These are phyloP conservation scores for Syngnathus rostellatus DNA, from an alignment of 2,797 vertebrate species.

Conservation along the genomic window DNA sequence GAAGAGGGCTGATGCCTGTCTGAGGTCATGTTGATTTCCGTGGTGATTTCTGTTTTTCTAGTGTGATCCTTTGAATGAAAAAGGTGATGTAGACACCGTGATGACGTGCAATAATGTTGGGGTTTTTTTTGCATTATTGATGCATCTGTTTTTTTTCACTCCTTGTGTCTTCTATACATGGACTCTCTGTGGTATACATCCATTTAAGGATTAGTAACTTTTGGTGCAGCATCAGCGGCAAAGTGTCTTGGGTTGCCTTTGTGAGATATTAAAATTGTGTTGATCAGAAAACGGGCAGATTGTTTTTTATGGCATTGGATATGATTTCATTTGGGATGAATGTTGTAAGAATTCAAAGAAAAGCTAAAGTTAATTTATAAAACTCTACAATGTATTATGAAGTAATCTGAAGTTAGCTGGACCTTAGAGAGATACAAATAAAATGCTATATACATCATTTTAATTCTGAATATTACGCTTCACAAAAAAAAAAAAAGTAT, in stretches of 20 bases:
- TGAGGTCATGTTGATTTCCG: slow-evolving; percentile 26
- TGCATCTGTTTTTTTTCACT: neutral
- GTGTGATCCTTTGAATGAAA: slow-evolving; percentile 11
- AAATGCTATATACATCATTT: too few relatives aligned
- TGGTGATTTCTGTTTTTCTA: slow-evolving; percentile 13
- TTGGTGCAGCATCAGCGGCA: too few relatives aligned
- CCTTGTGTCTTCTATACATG: neutral
- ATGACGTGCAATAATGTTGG: neutral
- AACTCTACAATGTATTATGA: too few relatives aligned
- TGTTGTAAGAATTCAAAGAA: too few relatives aligned
- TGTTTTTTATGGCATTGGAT: too few relatives aligned
- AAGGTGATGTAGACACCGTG: neutral
- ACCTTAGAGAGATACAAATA: too few relatives aligned
- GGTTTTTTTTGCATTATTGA: neutral
- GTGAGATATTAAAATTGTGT: too few relatives aligned
- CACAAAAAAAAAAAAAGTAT: neutral
- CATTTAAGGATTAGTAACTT: neutral
- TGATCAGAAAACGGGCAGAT: too few relatives aligned
- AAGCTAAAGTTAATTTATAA: too few relatives aligned
- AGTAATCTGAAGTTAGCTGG: too few relatives aligned
- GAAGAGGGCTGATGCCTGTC: slow-evolving; percentile 30
- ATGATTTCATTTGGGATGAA: too few relatives aligned
- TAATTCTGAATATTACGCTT: neutral
- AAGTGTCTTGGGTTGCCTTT: too few relatives aligned
- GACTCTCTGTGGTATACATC: neutral